These are phyloP conservation scores for Rhagoletis zephyria DNA, from an alignment of 1,140 invertebrate genomes.

Conservation along the genomic window DNA sequence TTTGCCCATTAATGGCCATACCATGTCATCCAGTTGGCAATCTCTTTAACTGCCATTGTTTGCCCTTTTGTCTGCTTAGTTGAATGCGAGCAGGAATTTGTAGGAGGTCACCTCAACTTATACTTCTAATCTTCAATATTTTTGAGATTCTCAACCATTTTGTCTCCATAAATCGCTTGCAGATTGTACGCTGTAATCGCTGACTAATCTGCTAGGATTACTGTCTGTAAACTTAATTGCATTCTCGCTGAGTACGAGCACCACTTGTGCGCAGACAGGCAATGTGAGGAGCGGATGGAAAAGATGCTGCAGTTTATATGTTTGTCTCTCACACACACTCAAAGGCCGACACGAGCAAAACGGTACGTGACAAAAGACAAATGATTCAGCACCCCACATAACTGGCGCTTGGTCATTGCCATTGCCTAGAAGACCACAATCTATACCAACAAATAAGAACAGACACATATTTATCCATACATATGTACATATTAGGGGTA, in stretches of 20 bases:
- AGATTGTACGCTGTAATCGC: slow-evolving; percentile 41
- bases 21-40: neutral
- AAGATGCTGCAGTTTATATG: neutral
- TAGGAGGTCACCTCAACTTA: neutral
- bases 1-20: neutral
- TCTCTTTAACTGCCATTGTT: neutral
- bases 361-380: slow-evolving; percentile 38
- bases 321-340: neutral
- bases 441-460: neutral
- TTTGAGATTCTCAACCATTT: slow-evolving; percentile 24
- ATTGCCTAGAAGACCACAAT: neutral
- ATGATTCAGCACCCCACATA: neutral
- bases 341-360: neutral
- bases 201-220: slow-evolving; percentile 36
- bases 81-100: neutral
- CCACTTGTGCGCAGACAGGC: neutral
- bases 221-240: slow-evolving; percentile 45
- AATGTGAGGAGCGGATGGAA: too few relatives aligned
- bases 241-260: slow-evolving; percentile 16
- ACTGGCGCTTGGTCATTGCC: neutral
- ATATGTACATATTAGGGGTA: too few relatives aligned
- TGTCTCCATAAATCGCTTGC: slow-evolving; percentile 34
- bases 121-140: slow-evolving; percentile 27
- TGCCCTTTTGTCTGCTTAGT: neutral
- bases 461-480: too few relatives aligned